Percentiles rank a stretch among this genome's conserved stretches.
phyloP scores from a whole-genome alignment of 1,140 invertebrate genomes.

The Plodia interpunctella region DNA sequence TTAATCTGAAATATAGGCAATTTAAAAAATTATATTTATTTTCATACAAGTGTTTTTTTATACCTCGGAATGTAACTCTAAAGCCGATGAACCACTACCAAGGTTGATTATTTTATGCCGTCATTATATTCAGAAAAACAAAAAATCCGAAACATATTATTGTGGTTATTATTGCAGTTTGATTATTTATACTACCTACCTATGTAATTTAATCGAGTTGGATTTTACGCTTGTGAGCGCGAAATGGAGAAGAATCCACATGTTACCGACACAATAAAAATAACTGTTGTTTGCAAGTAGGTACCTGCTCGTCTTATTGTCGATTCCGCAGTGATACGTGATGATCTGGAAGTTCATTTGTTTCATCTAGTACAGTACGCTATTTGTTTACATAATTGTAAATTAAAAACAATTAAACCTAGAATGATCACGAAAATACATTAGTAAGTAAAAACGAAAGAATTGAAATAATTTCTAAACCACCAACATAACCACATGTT shows the following conservation, averaged over 20 bases:
- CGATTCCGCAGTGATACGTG: not conserved
- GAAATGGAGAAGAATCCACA: not conserved
- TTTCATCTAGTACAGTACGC: not conserved
- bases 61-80: too few species aligned
- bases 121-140: too few species aligned
- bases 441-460: too few species aligned
- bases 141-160: too few species aligned
- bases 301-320: conserved; percentile 8
- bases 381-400: not conserved
- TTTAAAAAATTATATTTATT: too few species aligned
- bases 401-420: not conserved
- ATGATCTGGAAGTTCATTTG: conserved; percentile 12
- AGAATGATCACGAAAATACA: too few species aligned
- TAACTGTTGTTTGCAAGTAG: not conserved
- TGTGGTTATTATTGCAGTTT: not conserved
- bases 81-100: too few species aligned
- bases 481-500: too few species aligned
- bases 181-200: not conserved
- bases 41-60: too few species aligned
- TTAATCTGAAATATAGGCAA: too few species aligned
- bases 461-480: too few species aligned
- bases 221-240: not conserved
- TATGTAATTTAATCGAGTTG: not conserved
- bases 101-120: too few species aligned
- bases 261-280: conserved; percentile 8